phyloP scores from a whole-genome alignment of 2,113 vertebrate genomes.

The Lamprologus callipterus region DNA sequence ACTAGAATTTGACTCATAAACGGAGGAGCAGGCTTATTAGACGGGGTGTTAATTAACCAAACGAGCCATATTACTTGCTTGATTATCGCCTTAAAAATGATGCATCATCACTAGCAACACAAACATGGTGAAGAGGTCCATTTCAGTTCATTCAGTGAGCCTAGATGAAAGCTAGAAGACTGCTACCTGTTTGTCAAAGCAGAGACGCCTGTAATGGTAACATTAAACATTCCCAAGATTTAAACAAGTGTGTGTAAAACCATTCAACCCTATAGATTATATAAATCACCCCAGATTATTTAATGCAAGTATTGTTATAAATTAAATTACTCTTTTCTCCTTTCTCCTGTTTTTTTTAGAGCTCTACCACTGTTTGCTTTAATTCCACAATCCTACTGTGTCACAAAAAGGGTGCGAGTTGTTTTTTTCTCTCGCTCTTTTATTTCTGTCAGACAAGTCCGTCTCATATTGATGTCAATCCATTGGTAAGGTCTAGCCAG shows the following conservation, averaged over 20 bases:
- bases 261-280: background rate
- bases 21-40: background rate
- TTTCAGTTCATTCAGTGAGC: background rate
- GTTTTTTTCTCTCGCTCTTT: background rate
- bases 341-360: background rate
- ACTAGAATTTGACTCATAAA: background rate
- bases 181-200: background rate
- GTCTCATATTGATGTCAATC: constrained; percentile 45
- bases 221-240: background rate
- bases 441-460: constrained; percentile 7
- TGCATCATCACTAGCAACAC: background rate
- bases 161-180: background rate
- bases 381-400: background rate
- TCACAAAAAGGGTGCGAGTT: background rate
- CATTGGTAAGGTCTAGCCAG: constrained; percentile 14
- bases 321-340: background rate
- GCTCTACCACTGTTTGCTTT: background rate
- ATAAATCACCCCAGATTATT: background rate
- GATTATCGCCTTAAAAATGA: background rate
- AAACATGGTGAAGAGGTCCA: background rate
- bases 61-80: background rate
- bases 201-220: background rate
- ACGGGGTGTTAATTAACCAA: background rate
- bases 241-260: background rate
- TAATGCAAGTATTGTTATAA: background rate